A percentile compares a stretch with the other conserved stretches of the same genome.
These are phyloP conservation scores for Cryptocephalus primarius DNA, from an alignment of 2,888 invertebrate species.

Conservation along the genomic window DNA sequence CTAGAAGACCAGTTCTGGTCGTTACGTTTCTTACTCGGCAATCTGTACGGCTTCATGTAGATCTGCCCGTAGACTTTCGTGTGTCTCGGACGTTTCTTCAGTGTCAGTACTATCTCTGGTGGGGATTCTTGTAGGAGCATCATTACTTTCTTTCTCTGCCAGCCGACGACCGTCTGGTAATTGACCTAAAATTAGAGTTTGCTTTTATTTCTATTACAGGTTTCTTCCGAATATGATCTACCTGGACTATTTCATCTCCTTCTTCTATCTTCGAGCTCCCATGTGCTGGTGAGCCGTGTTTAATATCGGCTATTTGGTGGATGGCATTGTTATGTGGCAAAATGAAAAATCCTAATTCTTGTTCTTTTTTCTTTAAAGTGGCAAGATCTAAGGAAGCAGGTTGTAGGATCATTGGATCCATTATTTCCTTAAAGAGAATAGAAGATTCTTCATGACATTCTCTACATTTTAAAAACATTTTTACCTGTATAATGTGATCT, in stretches of 20 bases:
- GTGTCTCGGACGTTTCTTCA: conserved; percentile 75
- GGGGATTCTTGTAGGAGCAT: conserved; percentile 64
- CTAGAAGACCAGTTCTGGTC: conserved; percentile 43
- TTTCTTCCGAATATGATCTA: conserved; percentile 37
- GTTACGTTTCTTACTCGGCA: conserved; percentile 60
- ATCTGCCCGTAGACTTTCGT: conserved; percentile 69
- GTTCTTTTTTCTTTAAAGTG: conserved; percentile 74
- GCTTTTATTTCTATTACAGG: neutral
- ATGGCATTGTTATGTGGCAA: conserved; percentile 73
- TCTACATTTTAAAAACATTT: conserved; percentile 9
- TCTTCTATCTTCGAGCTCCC: conserved; percentile 85
- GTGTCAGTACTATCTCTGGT: conserved; percentile 68
- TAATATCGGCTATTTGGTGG: conserved; percentile 77
- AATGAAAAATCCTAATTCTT: conserved; percentile 84
- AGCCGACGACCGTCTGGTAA: conserved; percentile 66
- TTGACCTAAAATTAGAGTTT: conserved; percentile 42
- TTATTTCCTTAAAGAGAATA: conserved; percentile 47
- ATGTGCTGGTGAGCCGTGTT: conserved; percentile 86
- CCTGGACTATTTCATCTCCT: conserved; percentile 94
- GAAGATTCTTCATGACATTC: neutral
- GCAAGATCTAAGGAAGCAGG: conserved; percentile 85
- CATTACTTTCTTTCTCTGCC: conserved; percentile 69
- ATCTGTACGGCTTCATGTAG: conserved; percentile 58
- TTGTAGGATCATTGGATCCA: conserved; percentile 83
- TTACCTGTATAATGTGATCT: conserved; percentile 74